phyloP scores from a whole-genome alignment of 2,888 invertebrate species.

The Conus canariensis region DNA sequence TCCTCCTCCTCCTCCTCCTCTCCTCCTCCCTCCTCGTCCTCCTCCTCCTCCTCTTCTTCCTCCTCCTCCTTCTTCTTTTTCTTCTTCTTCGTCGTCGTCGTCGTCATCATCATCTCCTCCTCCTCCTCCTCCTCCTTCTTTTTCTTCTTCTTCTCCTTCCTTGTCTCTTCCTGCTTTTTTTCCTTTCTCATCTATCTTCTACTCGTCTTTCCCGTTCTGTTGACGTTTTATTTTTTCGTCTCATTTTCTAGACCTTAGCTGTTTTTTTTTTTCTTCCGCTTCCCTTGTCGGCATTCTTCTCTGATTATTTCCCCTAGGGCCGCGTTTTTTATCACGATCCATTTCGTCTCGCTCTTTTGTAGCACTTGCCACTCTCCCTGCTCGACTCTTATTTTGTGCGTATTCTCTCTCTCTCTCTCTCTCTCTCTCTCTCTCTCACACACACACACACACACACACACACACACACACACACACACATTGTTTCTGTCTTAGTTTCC shows the following conservation, averaged over 20 bases:
- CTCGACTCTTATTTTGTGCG: background rate
- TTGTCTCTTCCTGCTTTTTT: background rate
- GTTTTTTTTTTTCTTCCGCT: background rate
- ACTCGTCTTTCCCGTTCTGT: background rate
- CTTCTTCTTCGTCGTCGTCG: background rate
- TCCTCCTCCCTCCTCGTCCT: too few relatives aligned
- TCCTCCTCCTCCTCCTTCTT: background rate
- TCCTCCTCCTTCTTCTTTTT: background rate
- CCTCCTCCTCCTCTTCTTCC: too few relatives aligned
- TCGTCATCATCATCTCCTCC: background rate
- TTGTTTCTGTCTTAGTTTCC: background rate
- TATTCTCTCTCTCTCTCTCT: background rate
- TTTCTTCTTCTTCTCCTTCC: background rate
- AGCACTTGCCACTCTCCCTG: background rate
- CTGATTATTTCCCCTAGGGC: background rate
- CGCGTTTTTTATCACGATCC: background rate
- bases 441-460: slow-evolving; percentile 8
- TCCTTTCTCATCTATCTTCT: background rate
- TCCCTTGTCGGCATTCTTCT: background rate
- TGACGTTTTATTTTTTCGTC: too few relatives aligned
- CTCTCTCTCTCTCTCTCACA: slow-evolving; percentile 34
- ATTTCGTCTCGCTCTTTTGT: background rate
- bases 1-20: too few relatives aligned
- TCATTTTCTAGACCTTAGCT: background rate
- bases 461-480: background rate